Evolutionary conservation across 2,888 invertebrate genomes (phyloP), one percentile per base, ranked within the genome.

Genomic region (Leptinotarsa tumamoca): DNA sequence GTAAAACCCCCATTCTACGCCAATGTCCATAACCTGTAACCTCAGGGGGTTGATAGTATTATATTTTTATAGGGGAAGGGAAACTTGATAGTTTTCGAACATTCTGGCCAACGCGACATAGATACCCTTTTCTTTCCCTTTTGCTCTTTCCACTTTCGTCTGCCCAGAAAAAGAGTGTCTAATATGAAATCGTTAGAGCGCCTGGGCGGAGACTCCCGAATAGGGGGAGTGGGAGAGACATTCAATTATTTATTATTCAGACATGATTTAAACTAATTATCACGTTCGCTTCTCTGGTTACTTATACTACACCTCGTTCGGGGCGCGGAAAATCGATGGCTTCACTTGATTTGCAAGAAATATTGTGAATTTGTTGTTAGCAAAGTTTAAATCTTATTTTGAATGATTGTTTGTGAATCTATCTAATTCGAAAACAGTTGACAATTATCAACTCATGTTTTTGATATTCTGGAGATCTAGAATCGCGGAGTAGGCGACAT

Each of bases 111-210:
- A 63, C 33, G 33, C 33, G 33, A 58, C 58, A 15, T 63, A 7
- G 63, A 43, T 63, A n/a, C 33, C n/a, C 63, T n/a, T n/a, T 43
- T 17, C 33, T 27, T 51, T 33, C 33, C 43, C 21, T 21, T 21
- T 21, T 21, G 21, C 21, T 33, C 63, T 43, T 61, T 61, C 61
- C 18, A 56, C 56, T 56, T 58, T 58, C 58, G 56, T 52, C 73
- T 54, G 73, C 70, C 76, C 76, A 78, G 79, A 81, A 81, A 81
- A 81, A 78, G 78, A 78, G 43, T 43, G 63, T 49, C 54, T 82
- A 82, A 82, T 82, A 82, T 80, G 82, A 82, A 82, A 82, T 82
- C 82, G 82, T 82, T 82, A 82, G 82, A 80, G 80, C 80, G 77
- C 75, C 77, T 78, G 81, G 81, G 81, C 80, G 80, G 81, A 79